phyloP scores from a whole-genome alignment of 2,888 invertebrate species.

The Chymomyza procnemis region DNA sequence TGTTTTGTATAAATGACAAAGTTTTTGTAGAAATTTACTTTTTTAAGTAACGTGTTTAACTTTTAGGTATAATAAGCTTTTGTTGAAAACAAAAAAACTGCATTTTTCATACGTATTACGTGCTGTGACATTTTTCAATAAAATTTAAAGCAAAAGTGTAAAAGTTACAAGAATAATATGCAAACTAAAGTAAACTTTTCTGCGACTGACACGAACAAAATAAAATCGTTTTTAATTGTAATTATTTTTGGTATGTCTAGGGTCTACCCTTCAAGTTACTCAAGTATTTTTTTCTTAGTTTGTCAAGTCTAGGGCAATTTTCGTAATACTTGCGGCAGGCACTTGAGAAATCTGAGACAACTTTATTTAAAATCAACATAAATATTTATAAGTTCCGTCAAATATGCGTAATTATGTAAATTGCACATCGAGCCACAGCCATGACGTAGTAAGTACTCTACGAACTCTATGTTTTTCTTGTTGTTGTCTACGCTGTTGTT shows the following conservation, averaged over 20 bases:
- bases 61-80: no score
- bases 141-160: background rate
- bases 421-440: slow-evolving; percentile 56
- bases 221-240: background rate
- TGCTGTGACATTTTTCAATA: background rate
- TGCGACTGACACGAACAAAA: background rate
- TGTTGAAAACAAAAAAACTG: background rate
- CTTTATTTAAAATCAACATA: slow-evolving; percentile 44
- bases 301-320: background rate
- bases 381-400: slow-evolving; percentile 64
- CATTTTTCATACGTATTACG: background rate
- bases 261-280: background rate
- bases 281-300: no score
- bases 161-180: background rate
- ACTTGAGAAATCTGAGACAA: slow-evolving; percentile 18
- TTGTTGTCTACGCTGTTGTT: slow-evolving; percentile 8
- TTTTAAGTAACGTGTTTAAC: no score
- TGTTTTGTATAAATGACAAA: no score
- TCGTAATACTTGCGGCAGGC: background rate
- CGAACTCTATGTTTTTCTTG: background rate
- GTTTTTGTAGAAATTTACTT: no score
- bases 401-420: slow-evolving; percentile 69
- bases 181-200: background rate
- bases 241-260: background rate
- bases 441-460: slow-evolving; percentile 5